These are phyloP conservation scores for Psittacula cyanocephala DNA, from an alignment of 2,113 vertebrate genomes.

Conservation along the genomic window DNA sequence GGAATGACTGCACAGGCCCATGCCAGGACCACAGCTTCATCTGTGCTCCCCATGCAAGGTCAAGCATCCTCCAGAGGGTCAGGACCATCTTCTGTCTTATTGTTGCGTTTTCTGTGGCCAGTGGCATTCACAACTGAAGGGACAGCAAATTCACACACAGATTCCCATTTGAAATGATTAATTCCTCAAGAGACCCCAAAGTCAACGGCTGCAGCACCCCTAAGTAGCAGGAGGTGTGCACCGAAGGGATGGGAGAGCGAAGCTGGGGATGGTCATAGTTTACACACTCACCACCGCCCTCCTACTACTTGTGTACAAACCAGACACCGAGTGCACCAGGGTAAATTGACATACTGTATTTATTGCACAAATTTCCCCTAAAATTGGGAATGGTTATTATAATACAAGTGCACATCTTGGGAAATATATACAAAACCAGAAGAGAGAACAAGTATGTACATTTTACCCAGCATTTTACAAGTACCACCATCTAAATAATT, in stretches of 20 bases:
- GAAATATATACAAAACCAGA: slow-evolving; percentile 93
- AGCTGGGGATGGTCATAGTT: rapidly evolving
- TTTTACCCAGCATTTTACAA: slow-evolving; percentile 82
- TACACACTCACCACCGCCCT: rapidly evolving
- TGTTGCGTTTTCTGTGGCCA: neutral
- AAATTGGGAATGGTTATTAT: slow-evolving; percentile 93
- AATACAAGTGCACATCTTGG: slow-evolving; percentile 85
- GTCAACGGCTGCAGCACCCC: neutral
- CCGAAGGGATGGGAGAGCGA: neutral
- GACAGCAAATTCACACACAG: neutral
- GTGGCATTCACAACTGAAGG: rapidly evolving
- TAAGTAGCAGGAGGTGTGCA: neutral
- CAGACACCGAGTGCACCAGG: neutral
- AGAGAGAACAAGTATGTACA: slow-evolving; percentile 89
- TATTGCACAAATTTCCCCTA: slow-evolving; percentile 99
- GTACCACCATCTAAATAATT: slow-evolving; percentile 88
- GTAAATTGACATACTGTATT: slow-evolving; percentile 83
- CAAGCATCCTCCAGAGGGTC: rapidly evolving
- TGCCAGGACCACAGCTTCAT: neutral
- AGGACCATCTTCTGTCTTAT: neutral
- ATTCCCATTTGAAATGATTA: neutral
- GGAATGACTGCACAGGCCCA: rapidly evolving
- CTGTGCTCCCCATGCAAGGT: neutral
- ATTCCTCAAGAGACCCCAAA: neutral
- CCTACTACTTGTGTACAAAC: neutral